Percentiles rank a stretch among this genome's conserved stretches.
Conservation (phyloP, 2,113 vertebrate species). For the Varanus salvator region DNA sequence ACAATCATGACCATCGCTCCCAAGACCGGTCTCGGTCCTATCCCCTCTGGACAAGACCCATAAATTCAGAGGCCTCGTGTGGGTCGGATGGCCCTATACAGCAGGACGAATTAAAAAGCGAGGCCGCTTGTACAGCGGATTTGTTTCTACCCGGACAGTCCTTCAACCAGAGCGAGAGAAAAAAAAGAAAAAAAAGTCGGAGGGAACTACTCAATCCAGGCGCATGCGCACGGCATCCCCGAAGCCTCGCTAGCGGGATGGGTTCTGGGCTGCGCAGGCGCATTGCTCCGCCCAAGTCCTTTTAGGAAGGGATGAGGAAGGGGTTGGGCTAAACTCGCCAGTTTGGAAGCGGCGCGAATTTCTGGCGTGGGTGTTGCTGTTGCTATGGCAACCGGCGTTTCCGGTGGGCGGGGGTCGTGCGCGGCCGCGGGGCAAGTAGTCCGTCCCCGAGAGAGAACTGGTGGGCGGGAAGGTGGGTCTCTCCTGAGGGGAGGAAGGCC, state of each 20-base stretch:
- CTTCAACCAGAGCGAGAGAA: too few species aligned
- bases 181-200: rapidly evolving
- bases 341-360: background rate
- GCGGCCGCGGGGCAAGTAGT: background rate
- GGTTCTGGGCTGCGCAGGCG: background rate
- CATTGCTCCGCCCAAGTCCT: too few species aligned
- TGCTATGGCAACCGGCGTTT: background rate
- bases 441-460: background rate
- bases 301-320: background rate
- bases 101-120: too few species aligned
- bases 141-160: conserved; percentile 21
- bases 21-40: background rate
- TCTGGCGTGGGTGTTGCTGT: rapidly evolving
- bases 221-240: background rate
- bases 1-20: background rate
- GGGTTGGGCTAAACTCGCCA: background rate
- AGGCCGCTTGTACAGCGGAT: rapidly evolving
- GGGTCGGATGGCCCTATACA: background rate
- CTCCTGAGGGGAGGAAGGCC: background rate
- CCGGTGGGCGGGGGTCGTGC: background rate
- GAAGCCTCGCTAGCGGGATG: background rate
- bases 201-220: too few species aligned
- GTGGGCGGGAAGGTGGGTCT: background rate
- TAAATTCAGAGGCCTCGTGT: background rate
- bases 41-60: background rate